Conservation (phyloP, 2,888 invertebrate species). For the Peribatodes rhomboidaria region DNA sequence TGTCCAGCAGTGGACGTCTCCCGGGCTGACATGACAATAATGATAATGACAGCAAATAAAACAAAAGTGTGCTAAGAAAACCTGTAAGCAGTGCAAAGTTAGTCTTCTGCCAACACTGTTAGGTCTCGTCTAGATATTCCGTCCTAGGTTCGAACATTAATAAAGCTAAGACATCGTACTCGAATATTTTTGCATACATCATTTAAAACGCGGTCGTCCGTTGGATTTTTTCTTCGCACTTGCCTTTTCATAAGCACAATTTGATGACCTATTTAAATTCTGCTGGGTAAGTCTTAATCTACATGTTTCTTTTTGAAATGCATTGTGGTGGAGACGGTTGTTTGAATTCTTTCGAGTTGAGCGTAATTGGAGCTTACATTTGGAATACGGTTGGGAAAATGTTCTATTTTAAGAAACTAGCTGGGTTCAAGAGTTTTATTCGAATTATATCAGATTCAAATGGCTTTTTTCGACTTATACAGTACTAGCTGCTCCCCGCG, state of each 20-base stretch:
- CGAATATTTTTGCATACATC: conserved; percentile 54
- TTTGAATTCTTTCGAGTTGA: conserved; percentile 20
- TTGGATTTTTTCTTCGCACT: conserved; percentile 45
- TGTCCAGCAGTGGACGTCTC: too few relatives aligned
- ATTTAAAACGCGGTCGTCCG: conserved; percentile 34
- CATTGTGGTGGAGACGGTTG: conserved; percentile 25
- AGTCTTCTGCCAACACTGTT: conserved; percentile 7
- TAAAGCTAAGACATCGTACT: conserved; percentile 48
- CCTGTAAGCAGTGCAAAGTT: not conserved
- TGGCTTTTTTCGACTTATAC: too few relatives aligned
- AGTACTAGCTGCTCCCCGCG: too few relatives aligned
- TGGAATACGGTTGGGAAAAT: not conserved
- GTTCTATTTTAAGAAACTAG: not conserved
- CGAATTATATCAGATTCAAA: not conserved
- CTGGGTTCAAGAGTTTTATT: not conserved
- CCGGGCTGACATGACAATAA: too few relatives aligned
- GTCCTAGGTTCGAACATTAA: conserved; percentile 45
- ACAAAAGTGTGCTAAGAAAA: not conserved
- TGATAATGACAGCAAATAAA: too few relatives aligned
- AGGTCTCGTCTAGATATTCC: conserved; percentile 35
- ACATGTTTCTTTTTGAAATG: conserved; percentile 45
- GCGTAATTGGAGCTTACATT: conserved; percentile 12
- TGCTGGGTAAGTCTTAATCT: conserved; percentile 38
- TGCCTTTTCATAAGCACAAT: conserved; percentile 52
- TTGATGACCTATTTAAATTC: conserved; percentile 50